phyloP scores from a whole-genome alignment of 2,888 invertebrate genomes.

The Nemotelus pantherinus region DNA sequence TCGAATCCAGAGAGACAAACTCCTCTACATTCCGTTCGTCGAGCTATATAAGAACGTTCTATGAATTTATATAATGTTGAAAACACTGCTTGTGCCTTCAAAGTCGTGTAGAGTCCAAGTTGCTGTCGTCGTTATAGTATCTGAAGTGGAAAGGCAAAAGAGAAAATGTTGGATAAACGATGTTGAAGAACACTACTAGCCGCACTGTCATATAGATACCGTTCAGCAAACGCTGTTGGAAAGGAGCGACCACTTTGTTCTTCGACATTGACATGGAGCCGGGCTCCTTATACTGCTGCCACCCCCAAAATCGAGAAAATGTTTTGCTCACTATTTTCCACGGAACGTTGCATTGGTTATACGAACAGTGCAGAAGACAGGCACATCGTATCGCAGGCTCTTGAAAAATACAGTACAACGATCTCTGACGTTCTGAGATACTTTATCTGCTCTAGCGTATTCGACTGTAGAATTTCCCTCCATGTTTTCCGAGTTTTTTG shows the following conservation, averaged over 20 bases:
- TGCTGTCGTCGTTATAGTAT: conserved; percentile 1
- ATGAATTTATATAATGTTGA: background rate
- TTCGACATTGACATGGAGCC: background rate
- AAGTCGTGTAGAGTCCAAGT: too few species aligned
- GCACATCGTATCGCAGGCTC: background rate
- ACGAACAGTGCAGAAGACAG: background rate
- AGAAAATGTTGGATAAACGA: conserved; percentile 38
- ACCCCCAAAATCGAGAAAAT: background rate
- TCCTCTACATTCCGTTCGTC: background rate
- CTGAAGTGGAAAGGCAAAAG: conserved; percentile 38
- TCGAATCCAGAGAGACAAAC: conserved; percentile 12
- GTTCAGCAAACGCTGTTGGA: too few species aligned
- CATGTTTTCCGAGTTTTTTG: background rate
- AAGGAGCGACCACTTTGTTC: too few species aligned
- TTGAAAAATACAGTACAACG: conserved; percentile 32
- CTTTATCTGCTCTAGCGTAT: conserved; percentile 38
- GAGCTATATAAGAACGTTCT: background rate
- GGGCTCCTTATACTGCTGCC: background rate
- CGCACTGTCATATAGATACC: background rate
- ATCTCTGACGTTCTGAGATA: conserved; percentile 35
- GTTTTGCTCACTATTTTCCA: too few species aligned
- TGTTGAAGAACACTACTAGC: conserved; percentile 14
- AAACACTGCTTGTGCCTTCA: too few species aligned
- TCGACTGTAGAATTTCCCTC: conserved; percentile 16
- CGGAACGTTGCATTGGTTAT: too few species aligned